Conservation (phyloP, 2,113 vertebrate genomes). For the Anseranas semipalmata region DNA sequence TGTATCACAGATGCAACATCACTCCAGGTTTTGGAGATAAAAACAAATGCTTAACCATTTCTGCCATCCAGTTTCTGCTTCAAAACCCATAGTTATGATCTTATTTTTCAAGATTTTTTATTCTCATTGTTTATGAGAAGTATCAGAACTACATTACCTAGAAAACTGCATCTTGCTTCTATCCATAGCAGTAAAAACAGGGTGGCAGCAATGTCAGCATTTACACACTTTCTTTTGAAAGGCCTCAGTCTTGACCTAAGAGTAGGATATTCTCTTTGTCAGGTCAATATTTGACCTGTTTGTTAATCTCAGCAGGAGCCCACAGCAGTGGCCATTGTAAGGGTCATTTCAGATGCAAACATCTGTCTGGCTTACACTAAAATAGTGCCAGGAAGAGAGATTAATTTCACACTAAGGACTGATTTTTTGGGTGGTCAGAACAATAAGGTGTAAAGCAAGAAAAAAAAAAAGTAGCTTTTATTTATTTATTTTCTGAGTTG, state of each 20-base stretch:
- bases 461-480: too few species aligned
- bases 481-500: neutral
- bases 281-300: neutral
- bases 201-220: neutral
- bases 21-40: neutral
- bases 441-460: neutral
- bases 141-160: neutral
- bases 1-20: neutral
- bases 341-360: constrained; percentile 2
- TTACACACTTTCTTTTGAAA: neutral
- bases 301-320: neutral
- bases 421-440: neutral
- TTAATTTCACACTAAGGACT: neutral
- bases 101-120: neutral
- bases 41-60: neutral
- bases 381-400: neutral
- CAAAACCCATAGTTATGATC: neutral
- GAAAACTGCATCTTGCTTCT: neutral
- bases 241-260: neutral
- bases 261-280: neutral
- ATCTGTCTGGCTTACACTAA: neutral
- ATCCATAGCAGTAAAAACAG: neutral
- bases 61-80: neutral
- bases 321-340: neutral
- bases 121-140: neutral